Base-by-base conservation (phyloP, 2,797 vertebrate species). In the Paramormyrops hopkinsi region DNA sequence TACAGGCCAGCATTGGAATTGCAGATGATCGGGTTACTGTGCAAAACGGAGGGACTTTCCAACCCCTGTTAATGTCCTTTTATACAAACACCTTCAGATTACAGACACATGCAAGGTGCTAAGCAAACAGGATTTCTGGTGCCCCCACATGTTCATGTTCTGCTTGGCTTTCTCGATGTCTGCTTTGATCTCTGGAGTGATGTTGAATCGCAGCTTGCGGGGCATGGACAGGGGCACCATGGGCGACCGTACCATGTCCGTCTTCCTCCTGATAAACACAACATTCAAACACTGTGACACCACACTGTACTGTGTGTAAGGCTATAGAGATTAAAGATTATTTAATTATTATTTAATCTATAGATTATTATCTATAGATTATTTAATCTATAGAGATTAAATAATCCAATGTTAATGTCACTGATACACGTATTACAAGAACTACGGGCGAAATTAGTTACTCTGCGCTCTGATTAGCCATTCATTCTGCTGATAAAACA, bases 101-200 rank as follows among this genome's bases (percentile, higher is more conserved):
- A 73, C 33, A 73, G 5, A 37, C 14, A 1, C 33, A 41, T 37
- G 69, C 4, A 17, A 37, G 4, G 14, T 4, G 69, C 17, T 17
- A 59, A 41, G 44, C 73, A 88, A 56, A 88, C 22, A 79, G 22
- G 11, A 89, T 65, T 0, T 65, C 22, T 65, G 69, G 69, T 1
- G 69, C 19, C 76, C 97, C 96, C 92, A 99, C 98, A 93, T 97
- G 94, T 98, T 94, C 89, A 99, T 95, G 89, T 96, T 96, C 93
- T 97, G 96, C 93, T 98, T 97, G 90, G 98, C 98, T 2, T 97
- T 94, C 92, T 99, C 97, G 0, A 99, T 98, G 93, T 97, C 96
- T 0, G 73, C 96, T 94, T 97, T 97, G 90, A 98, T 94, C 90
- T 99, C 97, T 0, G 97, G 95, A 0, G 96, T 98, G 94, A 99